Evolutionary conservation across 2,888 invertebrate species (phyloP), one percentile per base, ranked within the genome.

Genomic region (Eupithecia vulgata): DNA sequence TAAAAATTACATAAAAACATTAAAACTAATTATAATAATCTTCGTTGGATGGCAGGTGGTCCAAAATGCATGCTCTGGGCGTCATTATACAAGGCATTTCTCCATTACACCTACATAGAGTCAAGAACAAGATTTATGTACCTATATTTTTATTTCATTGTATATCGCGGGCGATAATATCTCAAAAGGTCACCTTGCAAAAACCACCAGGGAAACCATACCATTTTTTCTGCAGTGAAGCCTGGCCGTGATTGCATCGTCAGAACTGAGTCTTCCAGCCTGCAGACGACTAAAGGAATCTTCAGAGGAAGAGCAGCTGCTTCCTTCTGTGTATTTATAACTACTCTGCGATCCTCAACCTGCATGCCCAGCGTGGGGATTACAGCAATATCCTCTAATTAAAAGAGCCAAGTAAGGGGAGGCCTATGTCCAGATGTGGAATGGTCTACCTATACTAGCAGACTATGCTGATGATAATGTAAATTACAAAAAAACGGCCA

Each of bases 41-140:
- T 34, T 61, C 15, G 10, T 30, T 42, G 68, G 69, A 70, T 68
- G 30, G 68, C 68, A 59, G 73, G 73, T 66, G 74, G 71, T 74
- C 73, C 35, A n/a, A 25, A 30, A 64, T 35, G 42, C 25, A 67
- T 57, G 64, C 25, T 67, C 35, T 37, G 12, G 48, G 48, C 67
- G 30, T n/a, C 66, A 21, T 66, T 69, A 52, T 68, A 72, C 40
- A 40, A 61, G 7, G 10, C 40, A 15, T 25, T 42, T 15, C 5
- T 30, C 12, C 13, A 34, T 40, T 25, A 61, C 62, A 64, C 45
- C 57, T 61, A 73, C 72, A 25, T 17, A 12, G 17, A 52, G 12
- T 21, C 21, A 7, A n/a, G 48, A 48, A 48, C 1, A n/a, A 48
- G 52, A 0, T 52, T 52, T 21, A 10, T n/a, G n/a, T n/a, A 52